phyloP scores from a whole-genome alignment of 2,888 invertebrate genomes.

The Macrophya alboannulata region DNA sequence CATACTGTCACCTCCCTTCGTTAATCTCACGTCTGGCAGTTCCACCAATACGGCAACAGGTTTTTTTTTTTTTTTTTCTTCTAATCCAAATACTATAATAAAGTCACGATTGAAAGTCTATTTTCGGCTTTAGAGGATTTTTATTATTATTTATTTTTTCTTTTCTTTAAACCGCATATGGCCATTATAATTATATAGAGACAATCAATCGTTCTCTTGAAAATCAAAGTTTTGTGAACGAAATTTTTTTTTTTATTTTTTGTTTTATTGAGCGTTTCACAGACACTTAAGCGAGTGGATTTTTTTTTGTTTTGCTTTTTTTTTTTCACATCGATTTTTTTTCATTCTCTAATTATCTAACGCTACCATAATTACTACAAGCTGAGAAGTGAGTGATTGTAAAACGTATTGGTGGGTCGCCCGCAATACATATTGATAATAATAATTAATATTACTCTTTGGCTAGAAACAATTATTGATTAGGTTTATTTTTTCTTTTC shows the following conservation, averaged over 20 bases:
- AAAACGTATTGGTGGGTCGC: constrained; percentile 63
- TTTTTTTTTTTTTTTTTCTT: background rate
- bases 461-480: constrained; percentile 76
- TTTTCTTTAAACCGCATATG: background rate
- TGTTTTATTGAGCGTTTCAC: constrained; percentile 67
- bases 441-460: constrained; percentile 76
- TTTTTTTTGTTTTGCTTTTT: constrained; percentile 58
- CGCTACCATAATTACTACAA: constrained; percentile 62
- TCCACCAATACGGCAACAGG: constrained; percentile 56
- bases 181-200: constrained; percentile 7
- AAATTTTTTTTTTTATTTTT: constrained; percentile 32
- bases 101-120: constrained; percentile 33
- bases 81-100: constrained; percentile 18
- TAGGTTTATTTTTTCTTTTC: constrained; percentile 55
- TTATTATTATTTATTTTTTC: background rate
- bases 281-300: constrained; percentile 68
- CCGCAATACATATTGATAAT: constrained; percentile 43
- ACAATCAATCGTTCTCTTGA: constrained; percentile 34
- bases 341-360: constrained; percentile 55
- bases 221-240: constrained; percentile 24
- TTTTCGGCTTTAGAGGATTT: background rate
- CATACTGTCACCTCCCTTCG: constrained; percentile 49
- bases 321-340: constrained; percentile 62
- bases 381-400: constrained; percentile 62
- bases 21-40: constrained; percentile 48